Base-by-base conservation (phyloP, 2,113 vertebrate genomes). In the Poeciliopsis retropinna region DNA sequence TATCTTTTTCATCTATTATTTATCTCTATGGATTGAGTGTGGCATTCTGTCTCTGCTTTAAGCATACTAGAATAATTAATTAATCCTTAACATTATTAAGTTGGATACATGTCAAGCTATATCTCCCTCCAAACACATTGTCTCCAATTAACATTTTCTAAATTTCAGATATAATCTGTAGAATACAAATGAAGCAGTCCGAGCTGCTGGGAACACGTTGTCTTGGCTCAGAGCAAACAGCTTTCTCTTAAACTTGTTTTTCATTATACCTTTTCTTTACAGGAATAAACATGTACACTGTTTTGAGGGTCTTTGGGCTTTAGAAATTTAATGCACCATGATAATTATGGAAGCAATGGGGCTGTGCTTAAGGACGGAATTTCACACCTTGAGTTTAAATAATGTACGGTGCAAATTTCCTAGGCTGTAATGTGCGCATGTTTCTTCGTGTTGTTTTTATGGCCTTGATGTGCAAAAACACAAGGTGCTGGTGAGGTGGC, bases 261-360 rank as follows among this genome's bases (percentile, higher is more conserved):
- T 80, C 78, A 86, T 71, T 77, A 84, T 85, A 90, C 81, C 78
- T 79, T 57, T 47, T 82, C 82, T 86, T 72, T 80, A 81, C 73
- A 78, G 81, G 64, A 89, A 87, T 67, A 83, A 90, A 89, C 92
- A 89, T 41, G 30, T 60, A 74, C 39, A 7, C 72, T 34, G 60
- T 82, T 41, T 41, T 4, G 39, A 14, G 39, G 89, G 64, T 80
- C 91, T 92, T 80, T 25, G 12, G 90, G 92, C 82, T 81, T 81
- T 78, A 6, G 80, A 87, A 91, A 92, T 88, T 87, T 86, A 92
- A 93, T 91, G 88, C 86, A 72, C 79, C 91, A 73, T 91, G 86
- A 91, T 93, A 93, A 95, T 93, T 92, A 92, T 85, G 91, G 90
- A 89, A 91, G 88, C 84, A 89, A 85, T 79, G 71, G 83, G 83